Evolutionary conservation across 1,140 invertebrate species (phyloP), one percentile per base, ranked within the genome.

Genomic region (Zophobas morio): DNA sequence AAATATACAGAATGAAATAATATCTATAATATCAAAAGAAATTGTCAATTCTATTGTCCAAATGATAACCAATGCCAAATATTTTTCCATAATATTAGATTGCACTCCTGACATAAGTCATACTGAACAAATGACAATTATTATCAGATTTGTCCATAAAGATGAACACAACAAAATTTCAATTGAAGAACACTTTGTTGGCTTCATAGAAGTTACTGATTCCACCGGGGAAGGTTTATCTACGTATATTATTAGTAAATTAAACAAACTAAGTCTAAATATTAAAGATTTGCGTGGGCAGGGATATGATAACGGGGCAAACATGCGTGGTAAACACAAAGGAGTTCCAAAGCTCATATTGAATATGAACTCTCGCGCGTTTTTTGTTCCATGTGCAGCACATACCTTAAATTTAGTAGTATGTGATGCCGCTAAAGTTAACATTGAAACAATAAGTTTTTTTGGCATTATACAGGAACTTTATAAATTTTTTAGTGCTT

Each of bases 291-390:
- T 82, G 37, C 49, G 84, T 46, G 82, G 82, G 2, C 84, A 86
- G 77, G 79, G 81, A 1, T 85, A 85, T 75, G 85, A 85, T 66
- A 85, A 84, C 76, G 84, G 82, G 0, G n/a, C 81, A 2, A 86
- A 86, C 74, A 86, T 85, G 81, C 79, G 74, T 36, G 84, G 83
- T 36, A 74, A 78, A 42, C 56, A 81, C 53, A 40, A 54, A 33
- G 81, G 77, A 42, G 1, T 79, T 6, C 79, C 81, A 79, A 81
- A 63, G 76, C 76, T 34, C 73, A 57, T 81, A 66, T 74, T 74
- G 63, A 63, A 82, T 56, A 6, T 82, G 66, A 80, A 82, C 66
- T 70, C 81, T 6, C 40, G 75, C 66, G 82, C 77, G 40, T 76
- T 83, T 53, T 83, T 66, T 79, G 57, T 82, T 3, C 79, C 82